Evolutionary conservation across 2,797 vertebrate genomes (phyloP).

Genomic region (Nothura maculosa): DNA sequence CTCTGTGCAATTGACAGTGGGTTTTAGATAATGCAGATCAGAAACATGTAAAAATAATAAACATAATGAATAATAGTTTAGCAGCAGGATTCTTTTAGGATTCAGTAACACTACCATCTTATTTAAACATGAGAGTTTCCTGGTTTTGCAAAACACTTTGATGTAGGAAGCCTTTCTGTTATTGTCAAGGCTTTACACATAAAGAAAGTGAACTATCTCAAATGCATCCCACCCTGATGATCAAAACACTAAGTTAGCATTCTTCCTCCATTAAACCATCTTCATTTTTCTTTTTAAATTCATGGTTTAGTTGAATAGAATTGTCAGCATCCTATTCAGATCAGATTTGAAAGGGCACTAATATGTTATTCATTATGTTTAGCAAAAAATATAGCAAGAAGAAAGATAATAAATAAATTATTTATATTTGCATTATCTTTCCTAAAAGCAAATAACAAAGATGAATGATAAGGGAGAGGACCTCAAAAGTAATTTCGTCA

Average conservation of each 20-base stretch:
- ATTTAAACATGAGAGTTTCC: constrained; percentile 25
- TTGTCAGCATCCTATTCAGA: neutral
- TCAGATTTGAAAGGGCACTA: neutral
- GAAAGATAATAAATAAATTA: constrained; percentile 19
- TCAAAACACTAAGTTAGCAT: neutral
- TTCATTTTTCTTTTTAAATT: constrained; percentile 34
- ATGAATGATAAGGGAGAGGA: neutral
- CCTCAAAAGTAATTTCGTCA: neutral
- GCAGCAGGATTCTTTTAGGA: constrained; percentile 12
- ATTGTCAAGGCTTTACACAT: neutral
- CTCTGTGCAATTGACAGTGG: neutral
- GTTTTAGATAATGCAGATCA: constrained; percentile 23
- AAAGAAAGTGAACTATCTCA: neutral
- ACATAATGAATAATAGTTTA: constrained; percentile 5
- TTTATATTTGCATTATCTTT: neutral
- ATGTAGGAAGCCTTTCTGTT: constrained; percentile 2
- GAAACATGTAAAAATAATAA: constrained; percentile 37
- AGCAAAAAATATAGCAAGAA: neutral
- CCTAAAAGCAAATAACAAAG: neutral
- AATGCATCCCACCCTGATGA: neutral
- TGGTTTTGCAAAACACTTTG: constrained; percentile 44
- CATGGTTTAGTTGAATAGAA: constrained; percentile 24
- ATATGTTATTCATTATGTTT: constrained; percentile 26
- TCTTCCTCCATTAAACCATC: neutral
- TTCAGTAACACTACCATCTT: neutral